Base-by-base conservation (phyloP, 2,113 vertebrate species). In the Festucalex cinctus region DNA sequence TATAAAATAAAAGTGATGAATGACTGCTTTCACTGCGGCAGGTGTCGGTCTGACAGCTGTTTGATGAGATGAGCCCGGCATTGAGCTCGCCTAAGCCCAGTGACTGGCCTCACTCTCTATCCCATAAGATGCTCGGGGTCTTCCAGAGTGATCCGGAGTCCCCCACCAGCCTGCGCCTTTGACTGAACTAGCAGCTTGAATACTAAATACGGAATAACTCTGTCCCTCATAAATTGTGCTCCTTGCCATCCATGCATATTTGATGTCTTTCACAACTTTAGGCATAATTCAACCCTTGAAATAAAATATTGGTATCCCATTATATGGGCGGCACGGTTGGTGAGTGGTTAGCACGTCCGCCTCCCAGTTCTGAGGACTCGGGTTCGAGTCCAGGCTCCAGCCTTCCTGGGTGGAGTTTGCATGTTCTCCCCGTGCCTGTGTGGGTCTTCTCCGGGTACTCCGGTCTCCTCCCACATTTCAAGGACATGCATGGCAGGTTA, bases 31-130 rank as follows among this genome's bases (percentile, higher is more conserved):
- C 75, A 69, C 81, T 77, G 81, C 49, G 81, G 77, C 85, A 82
- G 85, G 85, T 88, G 82, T 82, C 78, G 87, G 78, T 89, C 83
- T 88, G 89, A 87, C 88, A 89, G 87, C 54, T 80, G 74, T 90
- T 85, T 88, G 88, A 89, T 90, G 83, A 88, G 86, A 85, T 90
- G 85, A 91, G 86, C 84, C 84, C 53, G 62, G 76, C 79, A 60
- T 71, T 89, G 87, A 91, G 89, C 88, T 87, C 26, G 80, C 80
- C 80, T 91, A 86, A 90, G 89, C 88, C 80, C 59, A 53, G 82
- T 67, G 77, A 85, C 85, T 83, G 83, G 85, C 80, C 76, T 84
- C 73, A 65, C 37, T 66, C 79, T 83, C 74, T 74, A 84, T 86
- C 88, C 86, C 83, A 70, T 90, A 91, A 91, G 86, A 84, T 88